Base-by-base conservation (phyloP, 2,888 invertebrate genomes). In the Lepidochrysops patricia region DNA sequence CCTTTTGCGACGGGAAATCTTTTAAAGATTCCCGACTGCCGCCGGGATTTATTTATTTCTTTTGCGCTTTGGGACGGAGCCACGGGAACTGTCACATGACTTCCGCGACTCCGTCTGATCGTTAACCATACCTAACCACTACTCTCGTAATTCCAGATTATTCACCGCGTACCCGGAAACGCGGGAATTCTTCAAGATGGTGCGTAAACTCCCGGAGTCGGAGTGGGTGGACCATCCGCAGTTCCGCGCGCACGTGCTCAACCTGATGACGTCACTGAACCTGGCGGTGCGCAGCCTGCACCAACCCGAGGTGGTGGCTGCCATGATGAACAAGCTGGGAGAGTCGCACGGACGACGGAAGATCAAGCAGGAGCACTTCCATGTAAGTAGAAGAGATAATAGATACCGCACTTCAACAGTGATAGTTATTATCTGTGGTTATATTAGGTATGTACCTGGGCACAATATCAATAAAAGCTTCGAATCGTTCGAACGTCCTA, bases 231-330 rank as follows among this genome's bases (percentile, higher is more conserved):
- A 61, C 1, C 79, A 72, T 35, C 62, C 68, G 2, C 73, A 73
- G 50, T 87, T 85, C 63, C 75, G 72, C 58, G 83, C 84, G 0
- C 87, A 87, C 63, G 74, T 79, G 0, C 72, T 80, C 4, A 80
- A 74, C 60, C 67, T 86, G 1, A 84, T 87, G 82, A 67, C 76
- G 0, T 63, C 80, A 0, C 37, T 86, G 0, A 72, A 80, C 66
- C 67, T 70, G 2, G 73, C 78, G 0, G 74, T 88, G 2, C 56
- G 60, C 1, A 74, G 78, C 61, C 65, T 88, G 1, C 58, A 79
- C 23, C 70, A 80, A 9, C 84, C 85, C 0, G 77, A 80, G 6
- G 64, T 83, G 0, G 83, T 82, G 2, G 67, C 71, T 0, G 79
- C 69, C 0, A 72, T 82, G 69, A 81, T 84, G 80, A 67, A 75